Conservation (phyloP, 2,888 invertebrate genomes). For the Elegia similella region DNA sequence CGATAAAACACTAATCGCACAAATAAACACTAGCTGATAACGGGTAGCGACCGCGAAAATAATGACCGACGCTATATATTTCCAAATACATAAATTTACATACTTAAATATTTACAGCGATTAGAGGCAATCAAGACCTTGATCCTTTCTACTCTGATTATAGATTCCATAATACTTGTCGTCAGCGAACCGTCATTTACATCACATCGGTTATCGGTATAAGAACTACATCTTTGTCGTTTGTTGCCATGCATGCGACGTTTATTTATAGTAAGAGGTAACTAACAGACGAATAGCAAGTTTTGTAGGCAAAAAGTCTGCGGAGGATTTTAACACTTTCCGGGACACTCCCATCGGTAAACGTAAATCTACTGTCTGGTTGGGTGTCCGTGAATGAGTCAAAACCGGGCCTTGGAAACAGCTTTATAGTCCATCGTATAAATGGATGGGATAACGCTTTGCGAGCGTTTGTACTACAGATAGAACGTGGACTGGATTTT, state of each 20-base stretch:
- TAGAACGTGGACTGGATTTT: not conserved
- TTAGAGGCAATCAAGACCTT: not conserved
- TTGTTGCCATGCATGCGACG: not conserved
- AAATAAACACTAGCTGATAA: not conserved
- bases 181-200: no score
- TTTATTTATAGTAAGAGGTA: not conserved
- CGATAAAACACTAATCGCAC: no score
- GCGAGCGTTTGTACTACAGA: not conserved
- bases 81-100: constrained; percentile 9
- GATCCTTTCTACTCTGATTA: not conserved
- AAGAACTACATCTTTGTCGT: not conserved
- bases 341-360: no score
- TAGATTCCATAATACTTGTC: not conserved
- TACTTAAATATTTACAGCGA: not conserved
- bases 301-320: not conserved
- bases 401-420: constrained; percentile 3
- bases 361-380: no score
- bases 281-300: not conserved
- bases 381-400: no score
- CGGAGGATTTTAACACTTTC: constrained; percentile 2
- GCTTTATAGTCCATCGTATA: not conserved
- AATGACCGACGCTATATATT: not conserved
- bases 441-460: not conserved
- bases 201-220: not conserved
- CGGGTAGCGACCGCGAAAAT: not conserved